A percentile compares a stretch with the other conserved stretches of the same genome.
These are phyloP conservation scores for Uropsilus gracilis DNA, from an alignment of 2,113 vertebrate species.

Conservation along the genomic window DNA sequence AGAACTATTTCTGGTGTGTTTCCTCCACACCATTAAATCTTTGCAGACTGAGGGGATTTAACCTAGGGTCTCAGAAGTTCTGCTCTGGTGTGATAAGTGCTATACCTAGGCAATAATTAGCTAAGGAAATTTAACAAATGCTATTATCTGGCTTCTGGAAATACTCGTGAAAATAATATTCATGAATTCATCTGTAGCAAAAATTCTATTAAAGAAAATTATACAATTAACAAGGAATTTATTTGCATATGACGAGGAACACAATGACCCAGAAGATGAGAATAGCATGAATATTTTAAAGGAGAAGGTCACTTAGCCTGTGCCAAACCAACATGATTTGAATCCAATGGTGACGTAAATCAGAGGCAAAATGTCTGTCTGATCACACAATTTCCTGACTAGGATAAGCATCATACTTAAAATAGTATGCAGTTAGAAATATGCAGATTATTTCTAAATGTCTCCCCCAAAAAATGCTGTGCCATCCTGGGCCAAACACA, in stretches of 20 bases:
- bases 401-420: slow-evolving; percentile 45
- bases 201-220: slow-evolving; percentile 64
- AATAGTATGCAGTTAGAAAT: slow-evolving; percentile 42
- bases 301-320: slow-evolving; percentile 35
- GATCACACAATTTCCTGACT: slow-evolving; percentile 46
- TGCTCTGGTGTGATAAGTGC: not conserved
- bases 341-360: slow-evolving; percentile 20
- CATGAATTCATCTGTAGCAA: slow-evolving; percentile 57
- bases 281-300: slow-evolving; percentile 63
- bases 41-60: not conserved
- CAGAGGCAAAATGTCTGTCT: not conserved
- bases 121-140: slow-evolving; percentile 28
- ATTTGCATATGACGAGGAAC: slow-evolving; percentile 63
- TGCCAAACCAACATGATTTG: slow-evolving; percentile 35
- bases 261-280: slow-evolving; percentile 49
- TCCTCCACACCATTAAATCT: not conserved
- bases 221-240: slow-evolving; percentile 69
- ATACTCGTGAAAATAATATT: slow-evolving; percentile 39
- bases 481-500: not conserved
- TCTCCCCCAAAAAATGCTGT: slow-evolving; percentile 35
- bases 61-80: not conserved
- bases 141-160: slow-evolving; percentile 39
- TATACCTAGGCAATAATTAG: slow-evolving; percentile 31
- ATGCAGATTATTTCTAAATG: slow-evolving; percentile 36
- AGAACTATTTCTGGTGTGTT: slow-evolving; percentile 23